Evolutionary conservation across 2,113 vertebrate species (phyloP).

Genomic region (Rhea americana): DNA sequence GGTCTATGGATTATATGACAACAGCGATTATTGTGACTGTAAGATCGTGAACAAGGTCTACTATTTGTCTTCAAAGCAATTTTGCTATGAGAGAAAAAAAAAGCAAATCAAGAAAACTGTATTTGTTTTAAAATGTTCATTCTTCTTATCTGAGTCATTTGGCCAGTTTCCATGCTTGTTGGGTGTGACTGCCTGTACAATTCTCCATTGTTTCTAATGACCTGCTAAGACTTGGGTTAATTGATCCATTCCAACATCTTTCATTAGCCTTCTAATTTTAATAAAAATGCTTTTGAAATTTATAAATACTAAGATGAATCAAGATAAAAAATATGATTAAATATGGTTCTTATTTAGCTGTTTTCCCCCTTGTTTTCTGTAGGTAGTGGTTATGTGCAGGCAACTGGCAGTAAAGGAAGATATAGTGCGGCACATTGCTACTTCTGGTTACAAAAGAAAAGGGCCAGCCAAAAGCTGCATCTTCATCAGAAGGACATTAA

Average conservation of each 20-base stretch:
- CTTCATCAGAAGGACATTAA: background rate
- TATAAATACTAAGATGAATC: slow-evolving; percentile 52
- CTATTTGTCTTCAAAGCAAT: slow-evolving; percentile 57
- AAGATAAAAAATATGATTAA: slow-evolving; percentile 55
- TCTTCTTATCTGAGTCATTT: slow-evolving; percentile 37
- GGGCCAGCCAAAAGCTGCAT: background rate
- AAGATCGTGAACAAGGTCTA: slow-evolving; percentile 19
- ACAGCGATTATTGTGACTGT: slow-evolving; percentile 34
- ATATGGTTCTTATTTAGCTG: slow-evolving; percentile 48
- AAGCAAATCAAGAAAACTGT: slow-evolving; percentile 64
- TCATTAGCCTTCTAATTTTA: slow-evolving; percentile 63
- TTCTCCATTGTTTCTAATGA: slow-evolving; percentile 54
- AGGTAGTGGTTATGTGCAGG: background rate
- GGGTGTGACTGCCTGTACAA: background rate
- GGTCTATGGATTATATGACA: background rate
- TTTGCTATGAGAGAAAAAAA: slow-evolving; percentile 37
- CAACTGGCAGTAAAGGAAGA: slow-evolving; percentile 19
- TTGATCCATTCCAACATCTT: slow-evolving; percentile 59
- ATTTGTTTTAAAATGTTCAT: slow-evolving; percentile 62
- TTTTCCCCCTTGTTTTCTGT: background rate
- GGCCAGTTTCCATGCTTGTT: slow-evolving; percentile 16
- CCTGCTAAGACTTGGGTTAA: slow-evolving; percentile 33
- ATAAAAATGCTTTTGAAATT: slow-evolving; percentile 55
- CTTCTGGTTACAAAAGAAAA: slow-evolving; percentile 9
- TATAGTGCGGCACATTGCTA: background rate